Conservation (phyloP, 2,113 vertebrate genomes). For the Zosterops borbonicus region DNA sequence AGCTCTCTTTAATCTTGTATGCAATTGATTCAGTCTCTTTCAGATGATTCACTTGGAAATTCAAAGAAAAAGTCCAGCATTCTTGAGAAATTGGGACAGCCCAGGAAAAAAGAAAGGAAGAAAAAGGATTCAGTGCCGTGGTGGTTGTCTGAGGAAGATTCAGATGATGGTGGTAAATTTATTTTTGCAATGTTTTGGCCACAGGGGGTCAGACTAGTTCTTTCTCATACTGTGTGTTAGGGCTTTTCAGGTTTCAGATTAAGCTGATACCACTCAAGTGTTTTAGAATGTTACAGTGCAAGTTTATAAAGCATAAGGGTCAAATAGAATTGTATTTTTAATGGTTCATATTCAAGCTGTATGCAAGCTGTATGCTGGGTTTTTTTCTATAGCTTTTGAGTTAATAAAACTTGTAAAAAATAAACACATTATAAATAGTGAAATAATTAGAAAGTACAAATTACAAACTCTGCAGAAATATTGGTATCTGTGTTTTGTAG, state of each 20-base stretch:
- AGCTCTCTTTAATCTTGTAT: neutral
- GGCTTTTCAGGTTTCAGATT: neutral
- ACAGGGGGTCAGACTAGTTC: conserved; percentile 71
- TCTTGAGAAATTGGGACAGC: conserved; percentile 68
- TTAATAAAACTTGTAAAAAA: neutral
- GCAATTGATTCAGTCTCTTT: conserved; percentile 81
- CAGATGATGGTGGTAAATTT: conserved; percentile 70
- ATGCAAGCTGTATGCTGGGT: neutral
- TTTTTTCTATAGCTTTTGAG: neutral
- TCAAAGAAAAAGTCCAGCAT: conserved; percentile 66
- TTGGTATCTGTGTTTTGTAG: neutral
- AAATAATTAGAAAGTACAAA: neutral
- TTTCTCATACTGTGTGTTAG: neutral
- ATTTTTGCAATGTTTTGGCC: conserved; percentile 58
- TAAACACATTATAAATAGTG: neutral
- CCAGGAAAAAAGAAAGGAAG: conserved; percentile 63
- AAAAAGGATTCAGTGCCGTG: conserved; percentile 73
- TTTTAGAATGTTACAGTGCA: neutral
- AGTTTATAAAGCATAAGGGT: neutral
- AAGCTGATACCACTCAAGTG: neutral
- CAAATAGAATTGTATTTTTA: neutral
- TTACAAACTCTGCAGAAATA: neutral
- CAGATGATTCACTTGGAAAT: conserved; percentile 88
- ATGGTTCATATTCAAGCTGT: neutral
- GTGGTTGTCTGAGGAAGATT: conserved; percentile 81